Base-by-base conservation (phyloP, 1,140 invertebrate species). In the Chelonus insularis region DNA sequence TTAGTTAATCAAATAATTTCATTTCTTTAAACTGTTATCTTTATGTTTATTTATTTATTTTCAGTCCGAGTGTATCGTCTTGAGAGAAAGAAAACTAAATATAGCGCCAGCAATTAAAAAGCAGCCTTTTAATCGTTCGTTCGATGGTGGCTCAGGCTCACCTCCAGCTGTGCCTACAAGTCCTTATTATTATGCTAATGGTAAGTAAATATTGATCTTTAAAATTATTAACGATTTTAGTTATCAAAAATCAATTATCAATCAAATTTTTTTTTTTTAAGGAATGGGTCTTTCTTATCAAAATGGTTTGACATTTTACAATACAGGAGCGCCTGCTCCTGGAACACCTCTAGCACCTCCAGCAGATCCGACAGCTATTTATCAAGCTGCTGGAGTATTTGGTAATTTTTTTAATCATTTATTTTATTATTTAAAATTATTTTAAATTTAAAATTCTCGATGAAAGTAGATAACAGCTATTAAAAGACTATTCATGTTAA, bases 21-120 rank as follows among this genome's bases (percentile, higher is more conserved):
- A n/a, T n/a, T n/a, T n/a, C n/a, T n/a, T 52, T 57, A 45, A 20
- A 20, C 32, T 57, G 18, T 41, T 55, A 39, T 57, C 8, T 32
- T 20, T 21, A 57, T 63, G n/a, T 58, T 62, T 32, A 57, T 71
- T 55, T 52, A 64, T 56, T 55, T 64, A 23, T 68, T 83, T 83
- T 59, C 73, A 91, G 87, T 83, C 86, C 47, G 89, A 91, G 63
- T 87, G 88, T 74, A 85, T 92, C 63, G 84, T 93, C 36, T 84
- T 94, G 64, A 87, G 90, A 74, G 91, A 94, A 73, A 84, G 91
- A 68, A 93, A 93, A 78, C 78, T 95, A 52, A 95, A 95, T 73
- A 93, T 95, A 77, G 93, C 92, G n/a, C 91, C 92, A 64, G 92
- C 93, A 62, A 91, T 94, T 63, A 91, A 92, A 72, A 95, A 95